Evolutionary conservation across 2,888 invertebrate genomes (phyloP).

Genomic region (Nephrotoma guestfalica): DNA sequence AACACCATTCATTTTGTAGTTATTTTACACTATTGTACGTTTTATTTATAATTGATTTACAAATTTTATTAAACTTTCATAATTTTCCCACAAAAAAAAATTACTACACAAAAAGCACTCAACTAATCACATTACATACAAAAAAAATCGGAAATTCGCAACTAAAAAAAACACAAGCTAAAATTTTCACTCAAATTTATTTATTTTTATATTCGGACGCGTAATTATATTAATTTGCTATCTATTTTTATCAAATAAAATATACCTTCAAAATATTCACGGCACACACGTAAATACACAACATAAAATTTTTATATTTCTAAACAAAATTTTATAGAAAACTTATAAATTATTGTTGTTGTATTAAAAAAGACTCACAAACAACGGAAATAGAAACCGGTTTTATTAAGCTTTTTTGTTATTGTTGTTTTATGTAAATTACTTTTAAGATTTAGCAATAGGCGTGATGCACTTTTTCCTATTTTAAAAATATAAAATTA

Average conservation of each 20-base stretch:
- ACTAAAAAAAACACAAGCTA: background rate
- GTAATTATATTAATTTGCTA: background rate
- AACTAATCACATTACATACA: background rate
- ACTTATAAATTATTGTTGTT: background rate
- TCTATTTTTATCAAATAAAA: background rate
- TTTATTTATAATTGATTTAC: background rate
- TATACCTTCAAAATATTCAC: background rate
- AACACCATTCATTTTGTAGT: conserved; percentile 12
- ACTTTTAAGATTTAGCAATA: background rate
- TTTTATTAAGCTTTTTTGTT: background rate
- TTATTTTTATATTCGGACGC: background rate
- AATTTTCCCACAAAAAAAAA: background rate
- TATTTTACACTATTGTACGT: background rate
- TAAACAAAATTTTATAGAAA: background rate
- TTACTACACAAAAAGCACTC: background rate
- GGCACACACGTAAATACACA: background rate
- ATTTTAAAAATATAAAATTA: background rate
- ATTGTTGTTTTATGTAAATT: background rate
- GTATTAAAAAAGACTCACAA: background rate
- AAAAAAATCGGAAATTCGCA: background rate
- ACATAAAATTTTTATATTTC: background rate
- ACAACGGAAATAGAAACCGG: background rate
- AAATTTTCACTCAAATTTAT: background rate
- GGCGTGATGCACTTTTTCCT: background rate
- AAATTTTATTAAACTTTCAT: background rate